A percentile compares a stretch with the other conserved stretches of the same genome.
phyloP scores from a whole-genome alignment of 2,888 invertebrate species.

The Drosophila mettleri region DNA sequence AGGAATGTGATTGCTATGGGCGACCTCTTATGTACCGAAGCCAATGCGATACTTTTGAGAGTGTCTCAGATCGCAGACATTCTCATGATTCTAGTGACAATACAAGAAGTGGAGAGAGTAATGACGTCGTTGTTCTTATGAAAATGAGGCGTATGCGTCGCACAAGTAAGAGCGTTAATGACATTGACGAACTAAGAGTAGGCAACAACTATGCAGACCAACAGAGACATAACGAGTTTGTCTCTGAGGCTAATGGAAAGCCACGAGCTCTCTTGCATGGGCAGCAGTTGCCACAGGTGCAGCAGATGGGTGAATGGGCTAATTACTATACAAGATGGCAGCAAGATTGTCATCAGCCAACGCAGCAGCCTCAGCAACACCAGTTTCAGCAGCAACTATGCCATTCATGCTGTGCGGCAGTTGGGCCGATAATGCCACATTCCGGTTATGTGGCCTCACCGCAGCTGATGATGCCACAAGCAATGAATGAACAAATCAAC shows the following conservation, averaged over 20 bases:
- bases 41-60: not conserved
- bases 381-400: not conserved
- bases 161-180: not conserved
- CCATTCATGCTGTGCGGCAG: not conserved
- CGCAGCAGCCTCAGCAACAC: too few species aligned
- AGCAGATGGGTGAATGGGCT: not conserved
- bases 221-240: too few species aligned
- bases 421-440: not conserved
- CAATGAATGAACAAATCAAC: too few species aligned
- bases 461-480: not conserved
- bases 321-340: not conserved
- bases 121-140: slow-evolving; percentile 1
- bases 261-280: not conserved
- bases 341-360: not conserved
- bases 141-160: not conserved
- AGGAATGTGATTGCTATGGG: not conserved
- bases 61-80: not conserved
- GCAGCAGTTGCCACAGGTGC: not conserved
- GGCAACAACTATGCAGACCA: not conserved
- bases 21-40: not conserved
- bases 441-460: not conserved
- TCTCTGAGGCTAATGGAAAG: not conserved
- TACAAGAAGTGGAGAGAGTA: not conserved
- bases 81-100: too few species aligned
- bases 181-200: not conserved